Conservation (phyloP, 1,140 invertebrate species). For the Akabosia matsudoensis region DNA sequence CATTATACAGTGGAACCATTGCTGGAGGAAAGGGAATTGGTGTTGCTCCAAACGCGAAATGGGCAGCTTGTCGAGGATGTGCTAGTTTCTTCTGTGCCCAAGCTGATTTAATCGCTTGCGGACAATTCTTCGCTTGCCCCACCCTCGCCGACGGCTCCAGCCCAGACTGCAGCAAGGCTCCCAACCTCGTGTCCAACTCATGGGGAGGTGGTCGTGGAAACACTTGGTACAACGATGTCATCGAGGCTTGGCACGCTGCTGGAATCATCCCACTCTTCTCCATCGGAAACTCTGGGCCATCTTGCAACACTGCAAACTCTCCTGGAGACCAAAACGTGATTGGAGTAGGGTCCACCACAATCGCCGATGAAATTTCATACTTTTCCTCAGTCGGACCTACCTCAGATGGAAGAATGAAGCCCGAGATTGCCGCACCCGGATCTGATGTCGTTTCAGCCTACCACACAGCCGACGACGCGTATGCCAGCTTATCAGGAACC, state of each 20-base stretch:
- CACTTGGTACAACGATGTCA: background rate
- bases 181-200: conserved; percentile 17
- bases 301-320: background rate
- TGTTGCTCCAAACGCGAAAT: conserved; percentile 20
- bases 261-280: conserved; percentile 27
- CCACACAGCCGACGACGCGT: too few relatives aligned
- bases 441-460: too few relatives aligned
- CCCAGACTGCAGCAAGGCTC: conserved; percentile 4
- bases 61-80: conserved; percentile 18
- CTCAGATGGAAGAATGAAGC: conserved; percentile 12
- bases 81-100: background rate
- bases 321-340: conserved; percentile 10
- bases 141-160: background rate
- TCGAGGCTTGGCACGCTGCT: background rate
- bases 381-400: conserved; percentile 28
- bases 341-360: too few relatives aligned
- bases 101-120: conserved; percentile 29
- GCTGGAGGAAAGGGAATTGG: background rate
- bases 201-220: conserved; percentile 4
- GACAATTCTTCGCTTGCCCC: conserved; percentile 33
- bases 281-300: background rate
- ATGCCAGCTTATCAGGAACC: too few relatives aligned
- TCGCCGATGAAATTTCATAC: background rate
- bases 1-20: conserved; percentile 3
- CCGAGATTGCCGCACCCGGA: conserved; percentile 30